phyloP scores from a whole-genome alignment of 2,797 vertebrate species.

The Manis crassicaudata region DNA sequence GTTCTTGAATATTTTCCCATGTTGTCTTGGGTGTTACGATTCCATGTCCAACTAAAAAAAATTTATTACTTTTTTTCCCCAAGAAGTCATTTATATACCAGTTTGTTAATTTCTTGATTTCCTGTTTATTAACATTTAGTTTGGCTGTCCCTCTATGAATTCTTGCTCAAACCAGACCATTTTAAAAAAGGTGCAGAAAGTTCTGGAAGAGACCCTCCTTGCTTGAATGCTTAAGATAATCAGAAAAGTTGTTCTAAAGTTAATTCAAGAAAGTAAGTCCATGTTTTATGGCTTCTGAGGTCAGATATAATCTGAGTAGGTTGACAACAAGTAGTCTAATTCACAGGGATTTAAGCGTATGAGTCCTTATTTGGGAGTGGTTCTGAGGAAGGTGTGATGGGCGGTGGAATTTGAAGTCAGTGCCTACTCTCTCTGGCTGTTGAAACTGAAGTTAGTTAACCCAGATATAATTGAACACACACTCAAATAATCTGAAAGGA shows the following conservation, averaged over 20 bases:
- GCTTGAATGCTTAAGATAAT: constrained; percentile 53
- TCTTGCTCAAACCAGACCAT: constrained; percentile 46
- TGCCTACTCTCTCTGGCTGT: not conserved
- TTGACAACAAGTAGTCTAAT: constrained; percentile 75
- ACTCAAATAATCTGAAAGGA: not conserved
- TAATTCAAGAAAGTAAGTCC: constrained; percentile 63
- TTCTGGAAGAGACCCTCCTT: constrained; percentile 19
- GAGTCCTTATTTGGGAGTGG: not conserved
- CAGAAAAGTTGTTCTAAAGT: constrained; percentile 71
- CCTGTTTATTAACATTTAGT: not conserved
- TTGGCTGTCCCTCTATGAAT: constrained; percentile 14
- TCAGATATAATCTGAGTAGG: constrained; percentile 43
- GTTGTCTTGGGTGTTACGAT: not conserved
- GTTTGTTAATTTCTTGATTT: constrained; percentile 6
- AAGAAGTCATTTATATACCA: constrained; percentile 48
- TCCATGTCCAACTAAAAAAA: not conserved
- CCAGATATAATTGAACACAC: not conserved
- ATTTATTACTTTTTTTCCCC: not conserved
- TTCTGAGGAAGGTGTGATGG: not conserved
- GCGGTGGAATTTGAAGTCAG: constrained; percentile 47
- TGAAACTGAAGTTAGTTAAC: constrained; percentile 10
- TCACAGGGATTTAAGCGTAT: not conserved
- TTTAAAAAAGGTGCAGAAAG: constrained; percentile 58
- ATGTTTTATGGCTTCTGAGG: constrained; percentile 68
- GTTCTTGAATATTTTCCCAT: not conserved